phyloP scores from a whole-genome alignment of 1,140 invertebrate species.

The Cepaea nemoralis region DNA sequence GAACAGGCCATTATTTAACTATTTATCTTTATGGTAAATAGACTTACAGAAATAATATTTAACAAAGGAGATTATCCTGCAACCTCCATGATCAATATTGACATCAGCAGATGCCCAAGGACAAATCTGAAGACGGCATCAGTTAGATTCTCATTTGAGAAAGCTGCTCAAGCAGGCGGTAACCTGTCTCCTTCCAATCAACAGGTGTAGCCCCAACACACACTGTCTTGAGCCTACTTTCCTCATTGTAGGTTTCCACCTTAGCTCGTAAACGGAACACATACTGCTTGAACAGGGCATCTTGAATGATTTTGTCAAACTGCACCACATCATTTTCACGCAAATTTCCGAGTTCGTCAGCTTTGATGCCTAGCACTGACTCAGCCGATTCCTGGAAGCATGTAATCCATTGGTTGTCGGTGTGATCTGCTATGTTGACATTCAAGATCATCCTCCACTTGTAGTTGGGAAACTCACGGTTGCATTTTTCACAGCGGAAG shows the following conservation, averaged over 20 bases:
- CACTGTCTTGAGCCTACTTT: slow-evolving; percentile 83
- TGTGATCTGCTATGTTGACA: slow-evolving; percentile 84
- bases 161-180: slow-evolving; percentile 74
- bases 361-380: slow-evolving; percentile 81
- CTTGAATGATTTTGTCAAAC: slow-evolving; percentile 78
- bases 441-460: slow-evolving; percentile 86
- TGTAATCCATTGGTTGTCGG: slow-evolving; percentile 87
- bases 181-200: slow-evolving; percentile 83
- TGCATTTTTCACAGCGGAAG: slow-evolving; percentile 95
- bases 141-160: slow-evolving; percentile 30
- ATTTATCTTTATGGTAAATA: too few species aligned
- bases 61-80: too few species aligned
- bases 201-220: slow-evolving; percentile 79
- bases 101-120: too few species aligned
- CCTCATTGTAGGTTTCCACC: slow-evolving; percentile 92
- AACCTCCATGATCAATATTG: too few species aligned
- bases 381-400: slow-evolving; percentile 91
- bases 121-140: too few species aligned
- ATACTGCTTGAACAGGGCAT: slow-evolving; percentile 84
- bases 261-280: slow-evolving; percentile 87
- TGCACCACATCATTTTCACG: slow-evolving; percentile 67
- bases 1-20: too few species aligned
- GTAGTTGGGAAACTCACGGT: slow-evolving; percentile 85
- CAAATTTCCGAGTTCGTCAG: slow-evolving; percentile 79
- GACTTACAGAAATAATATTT: too few species aligned